Evolutionary conservation across 1,140 invertebrate species (phyloP), one percentile per base, ranked within the genome.

Genomic region (Drosophila suzukii): DNA sequence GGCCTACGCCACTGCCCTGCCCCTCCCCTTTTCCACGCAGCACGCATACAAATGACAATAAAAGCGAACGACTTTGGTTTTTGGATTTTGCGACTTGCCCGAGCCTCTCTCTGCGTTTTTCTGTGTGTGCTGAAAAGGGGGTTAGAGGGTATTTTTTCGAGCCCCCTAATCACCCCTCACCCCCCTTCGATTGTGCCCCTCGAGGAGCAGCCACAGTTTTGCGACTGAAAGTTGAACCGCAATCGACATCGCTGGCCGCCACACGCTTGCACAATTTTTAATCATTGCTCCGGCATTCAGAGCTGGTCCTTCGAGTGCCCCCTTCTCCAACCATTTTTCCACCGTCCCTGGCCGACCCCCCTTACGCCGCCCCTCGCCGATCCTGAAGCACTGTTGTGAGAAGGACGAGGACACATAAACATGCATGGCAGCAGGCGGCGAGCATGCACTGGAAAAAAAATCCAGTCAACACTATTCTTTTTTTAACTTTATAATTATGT

Each of bases 211-310:
- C 47, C 62, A 36, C 65, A 50, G 62, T 68, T 41, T 68, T 49
- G 51, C 65, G 49, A 54, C 62, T 68, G 46, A 71, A 71, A 71
- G 68, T 58, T 71, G 68, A 71, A 71, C 68, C 68, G 67, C 68
- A 71, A 71, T 71, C 66, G 68, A 71, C 68, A 58, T 71, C 68
- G 68, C 70, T 59, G 65, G 55, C 63, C 50, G 61, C 71, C 57
- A 62, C 65, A 82, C 75, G 84, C 83, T 88, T 88, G 75, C 82
- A 89, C 83, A 88, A 88, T 88, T 88, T 88, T 88, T 88, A 88
- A 88, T 88, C 83, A 88, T 88, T 81, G 71, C 71, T 74, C 38
- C 58, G 75, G 79, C 53, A 74, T 74, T 73, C 46, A 62, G 51
- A 61, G 58, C 58, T 43, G 72, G 47, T 81, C 43, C 57, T 65